Evolutionary conservation across 2,797 vertebrate genomes (phyloP).

Genomic region (Anas georgica): DNA sequence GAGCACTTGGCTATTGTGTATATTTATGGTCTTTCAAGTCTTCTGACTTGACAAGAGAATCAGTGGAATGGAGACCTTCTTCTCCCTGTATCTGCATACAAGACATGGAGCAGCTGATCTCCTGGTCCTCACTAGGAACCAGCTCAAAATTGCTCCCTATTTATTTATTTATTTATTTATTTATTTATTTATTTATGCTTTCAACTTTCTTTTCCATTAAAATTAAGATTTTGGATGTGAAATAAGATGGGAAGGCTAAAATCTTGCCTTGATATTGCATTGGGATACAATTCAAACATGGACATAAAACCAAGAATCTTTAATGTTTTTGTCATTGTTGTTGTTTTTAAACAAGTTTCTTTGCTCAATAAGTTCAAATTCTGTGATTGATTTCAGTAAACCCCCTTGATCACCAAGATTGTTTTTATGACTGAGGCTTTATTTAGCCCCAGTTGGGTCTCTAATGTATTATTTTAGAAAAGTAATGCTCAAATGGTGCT

Average conservation of each 20-base stretch:
- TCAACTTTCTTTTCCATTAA: neutral
- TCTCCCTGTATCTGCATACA: neutral
- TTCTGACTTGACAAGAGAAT: neutral
- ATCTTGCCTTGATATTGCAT: neutral
- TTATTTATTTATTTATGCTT: neutral
- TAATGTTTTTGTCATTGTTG: neutral
- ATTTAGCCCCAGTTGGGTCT: neutral
- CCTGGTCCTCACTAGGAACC: neutral
- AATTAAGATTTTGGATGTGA: neutral
- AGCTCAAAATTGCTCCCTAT: neutral
- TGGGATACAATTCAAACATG: neutral
- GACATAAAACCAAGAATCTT: neutral
- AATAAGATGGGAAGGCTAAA: neutral
- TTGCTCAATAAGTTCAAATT: neutral
- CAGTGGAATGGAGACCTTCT: neutral
- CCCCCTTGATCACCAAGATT: neutral
- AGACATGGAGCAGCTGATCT: rapidly evolving
- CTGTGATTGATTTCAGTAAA: neutral
- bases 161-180: neutral
- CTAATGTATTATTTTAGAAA: neutral
- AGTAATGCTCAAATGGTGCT: neutral
- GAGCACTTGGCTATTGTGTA: neutral
- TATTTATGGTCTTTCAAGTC: neutral
- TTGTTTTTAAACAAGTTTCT: neutral
- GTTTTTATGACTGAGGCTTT: neutral